These are phyloP conservation scores for Psophia crepitans DNA, from an alignment of 2,113 vertebrate genomes.

Conservation along the genomic window DNA sequence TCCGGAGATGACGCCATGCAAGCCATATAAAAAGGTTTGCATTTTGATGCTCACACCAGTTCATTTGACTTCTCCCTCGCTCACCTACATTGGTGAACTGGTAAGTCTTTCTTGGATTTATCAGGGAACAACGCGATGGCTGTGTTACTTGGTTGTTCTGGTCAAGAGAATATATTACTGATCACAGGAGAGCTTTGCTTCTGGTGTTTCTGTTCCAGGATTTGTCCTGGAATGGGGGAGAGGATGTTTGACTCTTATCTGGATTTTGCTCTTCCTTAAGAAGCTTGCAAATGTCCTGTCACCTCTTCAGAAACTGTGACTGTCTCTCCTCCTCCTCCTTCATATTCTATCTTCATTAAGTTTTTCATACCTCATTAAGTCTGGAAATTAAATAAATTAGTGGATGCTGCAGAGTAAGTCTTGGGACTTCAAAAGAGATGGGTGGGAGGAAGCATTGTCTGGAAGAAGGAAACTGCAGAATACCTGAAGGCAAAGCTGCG, in stretches of 20 bases:
- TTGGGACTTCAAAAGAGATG: conserved; percentile 15
- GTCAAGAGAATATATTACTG: accelerated
- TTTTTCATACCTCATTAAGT: not conserved
- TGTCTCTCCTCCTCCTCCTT: not conserved
- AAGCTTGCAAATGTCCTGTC: not conserved
- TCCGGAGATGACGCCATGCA: conserved; percentile 25
- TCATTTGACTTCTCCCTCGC: not conserved
- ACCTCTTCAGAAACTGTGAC: not conserved
- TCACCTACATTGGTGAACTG: not conserved
- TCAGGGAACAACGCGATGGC: not conserved
- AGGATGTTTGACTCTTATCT: not conserved
- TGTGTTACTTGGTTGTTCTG: not conserved
- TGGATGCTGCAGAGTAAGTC: not conserved
- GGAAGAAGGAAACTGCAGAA: not conserved
- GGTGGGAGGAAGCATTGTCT: not conserved
- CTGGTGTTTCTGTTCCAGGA: not conserved
- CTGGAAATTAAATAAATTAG: not conserved
- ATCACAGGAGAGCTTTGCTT: not conserved
- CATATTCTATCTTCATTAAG: not conserved
- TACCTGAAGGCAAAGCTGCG: not conserved
- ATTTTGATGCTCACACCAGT: not conserved
- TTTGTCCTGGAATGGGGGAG: not conserved
- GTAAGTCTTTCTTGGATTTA: conserved; percentile 1
- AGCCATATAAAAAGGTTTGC: conserved; percentile 29
- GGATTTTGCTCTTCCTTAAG: not conserved